Base-by-base conservation (phyloP, 2,797 vertebrate genomes). In the Galaxias olidus region DNA sequence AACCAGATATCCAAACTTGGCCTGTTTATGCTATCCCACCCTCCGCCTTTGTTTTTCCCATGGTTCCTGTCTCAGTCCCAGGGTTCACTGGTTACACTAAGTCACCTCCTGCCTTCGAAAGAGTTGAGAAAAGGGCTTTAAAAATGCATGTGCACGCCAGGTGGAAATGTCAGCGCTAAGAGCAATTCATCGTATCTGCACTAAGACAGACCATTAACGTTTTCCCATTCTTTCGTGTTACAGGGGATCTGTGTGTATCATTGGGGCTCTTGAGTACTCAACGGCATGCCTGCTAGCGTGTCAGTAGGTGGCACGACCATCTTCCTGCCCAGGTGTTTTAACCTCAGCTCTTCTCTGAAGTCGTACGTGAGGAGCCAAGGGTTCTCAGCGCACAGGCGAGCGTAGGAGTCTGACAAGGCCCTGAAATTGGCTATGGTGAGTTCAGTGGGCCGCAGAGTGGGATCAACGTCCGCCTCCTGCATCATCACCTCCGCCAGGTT, bases 261-360 rank as follows among this genome's bases (percentile, higher is more conserved):
- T 72, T 65, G 17, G 18, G 49, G 51, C 0, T 60, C 63, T 20
- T 44, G 64, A 1, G 66, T 61, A 51, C 63, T 14, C 11, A n/a
- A 20, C 19, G 71, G 50, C 6, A 11, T 57, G 47, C 18, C 10
- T 9, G 59, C 9, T 43, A 61, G 8, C 4, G 9, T 15, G 68
- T 69, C 63, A 51, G 1, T 58, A 40, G 65, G 64, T 0, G 43
- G 52, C 17, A 46, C 9, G 0, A 65, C 61, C 15, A 12, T 51
- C 20, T 11, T 10, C 68, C 30, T 72, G 12, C 1, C 0, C 0
- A 15, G 51, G 65, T 76, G 88, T 59, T 86, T 94, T 48, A 86
- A 74, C 70, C 42, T 86, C 66, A 95, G 91, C 72, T 98, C 96
- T 47, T 97, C 93, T 82, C 98, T 93, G 84, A 92, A 96, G 60